These are phyloP conservation scores for Timema cristinae DNA, from an alignment of 2,888 invertebrate genomes.

Conservation along the genomic window DNA sequence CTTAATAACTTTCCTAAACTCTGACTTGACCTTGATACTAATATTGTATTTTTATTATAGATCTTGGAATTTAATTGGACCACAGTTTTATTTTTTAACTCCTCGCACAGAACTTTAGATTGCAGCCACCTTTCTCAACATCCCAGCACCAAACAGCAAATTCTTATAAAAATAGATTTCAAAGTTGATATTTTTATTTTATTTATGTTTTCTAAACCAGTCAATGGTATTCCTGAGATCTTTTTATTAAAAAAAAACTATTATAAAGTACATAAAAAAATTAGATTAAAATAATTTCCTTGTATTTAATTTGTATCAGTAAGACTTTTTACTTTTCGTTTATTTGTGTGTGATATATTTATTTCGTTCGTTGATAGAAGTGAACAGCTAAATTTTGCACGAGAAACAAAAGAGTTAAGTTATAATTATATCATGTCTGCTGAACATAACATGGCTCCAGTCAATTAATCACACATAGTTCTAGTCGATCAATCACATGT, in stretches of 20 bases:
- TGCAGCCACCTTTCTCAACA: constrained; percentile 20
- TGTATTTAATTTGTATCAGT: too few relatives aligned
- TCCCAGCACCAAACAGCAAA: constrained; percentile 30
- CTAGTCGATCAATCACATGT: too few relatives aligned
- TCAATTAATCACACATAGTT: too few relatives aligned
- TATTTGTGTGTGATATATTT: constrained; percentile 3
- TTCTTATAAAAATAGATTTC: constrained; percentile 31
- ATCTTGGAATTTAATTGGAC: constrained; percentile 28
- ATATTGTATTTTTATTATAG: background rate
- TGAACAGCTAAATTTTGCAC: too few relatives aligned
- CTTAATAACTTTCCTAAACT: too few relatives aligned
- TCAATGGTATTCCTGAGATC: constrained; percentile 31
- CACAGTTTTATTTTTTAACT: constrained; percentile 23
- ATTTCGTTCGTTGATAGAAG: constrained; percentile 21
- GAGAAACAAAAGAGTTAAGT: too few relatives aligned
- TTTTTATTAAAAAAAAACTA: constrained; percentile 29
- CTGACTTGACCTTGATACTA: too few relatives aligned
- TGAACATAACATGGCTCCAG: too few relatives aligned
- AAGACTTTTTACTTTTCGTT: constrained; percentile 6
- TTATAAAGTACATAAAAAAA: constrained; percentile 15
- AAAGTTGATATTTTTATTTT: constrained; percentile 20
- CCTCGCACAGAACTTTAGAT: constrained; percentile 21
- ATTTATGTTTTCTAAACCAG: constrained; percentile 22
- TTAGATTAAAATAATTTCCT: too few relatives aligned
- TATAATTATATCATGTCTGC: too few relatives aligned